Conservation (phyloP, 2,113 vertebrate species). For the Axis porcinus region DNA sequence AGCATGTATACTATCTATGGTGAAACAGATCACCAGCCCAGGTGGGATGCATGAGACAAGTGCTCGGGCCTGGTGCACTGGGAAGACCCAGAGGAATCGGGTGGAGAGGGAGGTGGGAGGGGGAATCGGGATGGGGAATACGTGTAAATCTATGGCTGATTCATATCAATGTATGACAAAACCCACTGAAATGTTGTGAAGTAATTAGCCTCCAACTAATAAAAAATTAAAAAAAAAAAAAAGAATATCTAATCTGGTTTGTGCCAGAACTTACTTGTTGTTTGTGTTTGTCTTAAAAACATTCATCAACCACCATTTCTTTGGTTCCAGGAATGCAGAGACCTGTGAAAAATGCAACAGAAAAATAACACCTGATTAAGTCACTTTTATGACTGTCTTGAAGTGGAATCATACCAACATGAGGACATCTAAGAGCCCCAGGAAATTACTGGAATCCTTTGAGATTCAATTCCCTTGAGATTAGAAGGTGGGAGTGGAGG, state of each 20-base stretch:
- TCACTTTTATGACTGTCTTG: neutral
- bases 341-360: slow-evolving; percentile 38
- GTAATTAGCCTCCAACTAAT: too few species aligned
- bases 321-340: slow-evolving; percentile 47
- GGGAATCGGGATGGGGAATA: too few species aligned
- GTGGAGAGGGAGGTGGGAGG: too few species aligned
- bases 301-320: slow-evolving; percentile 65
- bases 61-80: too few species aligned
- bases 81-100: too few species aligned
- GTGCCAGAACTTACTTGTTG: slow-evolving; percentile 66
- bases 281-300: slow-evolving; percentile 76
- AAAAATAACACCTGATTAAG: neutral
- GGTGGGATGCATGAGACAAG: too few species aligned
- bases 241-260: slow-evolving; percentile 73
- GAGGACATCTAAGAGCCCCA: neutral
- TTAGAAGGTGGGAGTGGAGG: neutral
- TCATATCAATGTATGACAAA: too few species aligned
- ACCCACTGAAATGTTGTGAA: too few species aligned
- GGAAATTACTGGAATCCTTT: neutral
- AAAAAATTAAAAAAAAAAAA: too few species aligned
- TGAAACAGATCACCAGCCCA: too few species aligned
- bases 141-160: too few species aligned
- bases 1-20: too few species aligned
- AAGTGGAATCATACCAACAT: neutral
- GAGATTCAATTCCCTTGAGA: neutral